Percentiles rank a stretch among this genome's conserved stretches.
Evolutionary conservation across 2,888 invertebrate genomes (phyloP).

Genomic region (Theretra japonica): DNA sequence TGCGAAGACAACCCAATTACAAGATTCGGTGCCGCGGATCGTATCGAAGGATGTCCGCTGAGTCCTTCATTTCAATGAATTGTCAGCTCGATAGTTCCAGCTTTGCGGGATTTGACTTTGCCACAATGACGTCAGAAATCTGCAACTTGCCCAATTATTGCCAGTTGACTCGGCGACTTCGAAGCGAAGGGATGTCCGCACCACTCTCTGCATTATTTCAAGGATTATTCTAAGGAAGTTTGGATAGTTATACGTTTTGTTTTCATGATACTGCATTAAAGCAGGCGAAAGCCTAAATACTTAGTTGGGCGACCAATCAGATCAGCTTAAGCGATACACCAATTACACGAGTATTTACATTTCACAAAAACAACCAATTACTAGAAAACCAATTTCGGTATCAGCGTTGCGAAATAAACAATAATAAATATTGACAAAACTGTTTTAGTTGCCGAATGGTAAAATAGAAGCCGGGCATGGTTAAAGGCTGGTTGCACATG

Average conservation of each 20-base stretch:
- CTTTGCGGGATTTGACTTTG: constrained; percentile 4
- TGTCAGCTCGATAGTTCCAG: not conserved
- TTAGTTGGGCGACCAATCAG: too few relatives aligned
- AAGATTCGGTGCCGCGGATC: constrained; percentile 55
- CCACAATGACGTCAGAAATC: not conserved
- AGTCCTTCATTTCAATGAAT: constrained; percentile 15
- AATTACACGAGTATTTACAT: too few relatives aligned
- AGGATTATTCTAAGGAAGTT: not conserved
- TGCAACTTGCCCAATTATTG: not conserved
- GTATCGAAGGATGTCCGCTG: constrained; percentile 33
- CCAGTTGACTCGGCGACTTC: not conserved
- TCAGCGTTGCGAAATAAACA: not conserved
- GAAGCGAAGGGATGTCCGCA: not conserved
- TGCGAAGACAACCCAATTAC: constrained; percentile 58
- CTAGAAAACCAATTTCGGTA: not conserved
- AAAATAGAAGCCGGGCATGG: not conserved
- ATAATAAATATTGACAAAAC: constrained; percentile 16
- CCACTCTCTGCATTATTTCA: not conserved
- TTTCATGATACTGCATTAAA: too few relatives aligned
- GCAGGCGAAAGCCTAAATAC: too few relatives aligned
- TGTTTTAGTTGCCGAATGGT: not conserved
- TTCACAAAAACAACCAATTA: not conserved
- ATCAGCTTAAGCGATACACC: too few relatives aligned
- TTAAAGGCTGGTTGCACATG: not conserved
- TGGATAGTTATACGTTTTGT: too few relatives aligned